Evolutionary conservation across 2,797 vertebrate species (phyloP).

Genomic region (Tragelaphus oryx): DNA sequence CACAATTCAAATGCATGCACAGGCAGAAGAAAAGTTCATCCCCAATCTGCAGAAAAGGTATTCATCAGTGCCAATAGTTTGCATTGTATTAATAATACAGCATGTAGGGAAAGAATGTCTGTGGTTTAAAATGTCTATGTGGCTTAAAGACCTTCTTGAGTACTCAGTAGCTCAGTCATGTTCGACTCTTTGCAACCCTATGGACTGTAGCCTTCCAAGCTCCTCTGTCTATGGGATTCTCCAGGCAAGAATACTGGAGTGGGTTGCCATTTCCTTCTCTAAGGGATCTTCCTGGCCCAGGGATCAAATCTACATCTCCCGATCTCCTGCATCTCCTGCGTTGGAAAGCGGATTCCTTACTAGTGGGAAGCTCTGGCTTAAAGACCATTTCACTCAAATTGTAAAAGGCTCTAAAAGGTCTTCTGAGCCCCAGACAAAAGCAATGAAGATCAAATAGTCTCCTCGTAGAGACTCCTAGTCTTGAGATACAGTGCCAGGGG

Average conservation of each 20-base stretch:
- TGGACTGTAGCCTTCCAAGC: background rate
- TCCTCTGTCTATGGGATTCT: background rate
- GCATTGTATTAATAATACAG: accelerated
- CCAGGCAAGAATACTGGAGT: background rate
- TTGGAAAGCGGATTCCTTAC: background rate
- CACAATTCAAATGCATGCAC: accelerated
- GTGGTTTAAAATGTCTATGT: background rate
- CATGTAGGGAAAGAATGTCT: accelerated
- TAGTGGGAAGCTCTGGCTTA: background rate
- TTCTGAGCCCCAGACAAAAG: background rate
- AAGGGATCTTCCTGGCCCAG: background rate
- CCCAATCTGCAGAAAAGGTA: accelerated
- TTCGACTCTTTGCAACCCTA: background rate
- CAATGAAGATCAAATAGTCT: background rate
- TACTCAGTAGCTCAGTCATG: background rate
- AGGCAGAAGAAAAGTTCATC: background rate
- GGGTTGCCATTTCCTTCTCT: background rate
- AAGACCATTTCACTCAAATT: background rate
- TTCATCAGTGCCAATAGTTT: background rate
- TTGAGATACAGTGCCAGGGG: accelerated
- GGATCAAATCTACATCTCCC: background rate
- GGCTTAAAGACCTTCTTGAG: background rate
- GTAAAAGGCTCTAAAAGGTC: background rate
- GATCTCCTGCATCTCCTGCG: background rate
- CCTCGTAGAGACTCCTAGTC: background rate